A percentile compares a stretch with the other conserved stretches of the same genome.
phyloP scores from a whole-genome alignment of 1,140 invertebrate species.

The Trachymyrmex septentrionalis region DNA sequence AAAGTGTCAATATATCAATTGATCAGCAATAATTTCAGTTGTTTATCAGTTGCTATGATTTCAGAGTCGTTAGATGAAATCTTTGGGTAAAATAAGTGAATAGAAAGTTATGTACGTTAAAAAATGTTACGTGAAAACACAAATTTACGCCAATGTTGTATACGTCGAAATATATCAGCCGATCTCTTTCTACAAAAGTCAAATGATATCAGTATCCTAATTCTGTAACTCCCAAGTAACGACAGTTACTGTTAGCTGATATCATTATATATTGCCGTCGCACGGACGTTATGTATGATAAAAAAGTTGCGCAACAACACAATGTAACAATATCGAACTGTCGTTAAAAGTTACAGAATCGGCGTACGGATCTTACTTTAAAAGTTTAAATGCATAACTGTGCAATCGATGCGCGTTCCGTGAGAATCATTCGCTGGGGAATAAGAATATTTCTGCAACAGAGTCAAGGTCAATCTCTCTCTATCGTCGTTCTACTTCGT shows the following conservation, averaged over 20 bases:
- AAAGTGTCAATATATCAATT: neutral
- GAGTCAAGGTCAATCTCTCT: conserved; percentile 9
- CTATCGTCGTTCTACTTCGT: neutral
- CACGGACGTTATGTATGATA: no score
- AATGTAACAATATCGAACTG: no score
- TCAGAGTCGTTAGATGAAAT: neutral
- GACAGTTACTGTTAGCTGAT: no score
- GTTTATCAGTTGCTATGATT: neutral
- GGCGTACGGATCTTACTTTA: neutral
- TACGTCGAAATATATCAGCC: neutral
- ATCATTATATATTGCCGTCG: no score
- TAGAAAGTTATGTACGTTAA: neutral
- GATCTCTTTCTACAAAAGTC: neutral
- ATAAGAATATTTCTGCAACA: conserved; percentile 24
- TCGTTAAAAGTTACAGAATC: no score
- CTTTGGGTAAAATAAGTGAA: neutral
- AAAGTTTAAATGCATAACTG: neutral
- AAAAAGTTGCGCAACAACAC: no score
- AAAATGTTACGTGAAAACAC: neutral
- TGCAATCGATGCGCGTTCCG: neutral
- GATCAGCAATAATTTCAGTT: neutral
- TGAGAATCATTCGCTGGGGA: neutral
- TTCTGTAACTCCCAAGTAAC: no score
- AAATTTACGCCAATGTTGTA: neutral
- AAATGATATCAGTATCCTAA: neutral